Evolutionary conservation across 2,888 invertebrate species (phyloP).

Genomic region (Tenthredo scrophulariae): DNA sequence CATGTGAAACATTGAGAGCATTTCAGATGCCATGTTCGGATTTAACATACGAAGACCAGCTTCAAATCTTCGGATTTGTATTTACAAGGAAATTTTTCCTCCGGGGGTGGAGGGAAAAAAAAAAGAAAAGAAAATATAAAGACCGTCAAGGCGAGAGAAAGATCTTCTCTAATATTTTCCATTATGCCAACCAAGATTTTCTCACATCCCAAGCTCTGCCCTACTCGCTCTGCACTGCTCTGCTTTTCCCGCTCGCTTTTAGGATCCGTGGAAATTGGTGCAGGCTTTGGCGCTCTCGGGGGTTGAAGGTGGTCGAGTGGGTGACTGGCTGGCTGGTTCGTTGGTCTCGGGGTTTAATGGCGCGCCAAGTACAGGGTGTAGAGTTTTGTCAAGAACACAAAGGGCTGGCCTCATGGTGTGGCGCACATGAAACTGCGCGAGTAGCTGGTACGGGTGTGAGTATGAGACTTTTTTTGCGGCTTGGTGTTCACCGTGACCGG

Average conservation of each 20-base stretch:
- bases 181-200: slow-evolving; percentile 12
- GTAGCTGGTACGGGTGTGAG: background rate
- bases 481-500: slow-evolving; percentile 50
- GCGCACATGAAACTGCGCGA: slow-evolving; percentile 15
- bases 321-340: slow-evolving; percentile 36
- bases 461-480: slow-evolving; percentile 12
- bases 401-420: background rate
- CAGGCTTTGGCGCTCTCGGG: slow-evolving; percentile 62
- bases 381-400: slow-evolving; percentile 51
- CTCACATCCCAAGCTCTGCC: slow-evolving; percentile 56
- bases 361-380: slow-evolving; percentile 62
- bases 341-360: slow-evolving; percentile 60
- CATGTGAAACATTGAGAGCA: background rate
- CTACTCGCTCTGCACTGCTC: slow-evolving; percentile 57
- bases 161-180: slow-evolving; percentile 61
- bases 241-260: background rate
- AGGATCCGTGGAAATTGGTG: slow-evolving; percentile 62
- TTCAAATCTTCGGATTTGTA: background rate
- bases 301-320: slow-evolving; percentile 55
- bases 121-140: background rate
- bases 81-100: background rate
- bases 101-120: background rate
- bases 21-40: background rate
- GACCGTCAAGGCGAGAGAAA: background rate
- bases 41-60: background rate